A percentile compares a stretch with the other conserved stretches of the same genome.
phyloP scores from a whole-genome alignment of 2,888 invertebrate genomes.

The Hydrotaea diabolus region DNA sequence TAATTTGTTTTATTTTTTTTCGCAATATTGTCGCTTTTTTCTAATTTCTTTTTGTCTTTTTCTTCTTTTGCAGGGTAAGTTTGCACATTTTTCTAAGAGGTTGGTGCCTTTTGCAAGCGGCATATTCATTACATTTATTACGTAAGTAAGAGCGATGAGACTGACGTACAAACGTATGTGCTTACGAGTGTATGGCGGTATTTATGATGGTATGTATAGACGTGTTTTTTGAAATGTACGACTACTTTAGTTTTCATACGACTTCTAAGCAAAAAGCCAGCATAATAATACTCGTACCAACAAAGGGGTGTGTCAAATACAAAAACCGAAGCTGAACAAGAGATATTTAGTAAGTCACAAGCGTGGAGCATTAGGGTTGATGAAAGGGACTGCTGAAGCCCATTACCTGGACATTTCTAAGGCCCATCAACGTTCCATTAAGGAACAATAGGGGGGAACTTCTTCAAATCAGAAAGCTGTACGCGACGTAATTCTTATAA shows the following conservation, averaged over 20 bases:
- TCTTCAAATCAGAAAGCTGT: no score
- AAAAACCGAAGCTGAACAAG: not conserved
- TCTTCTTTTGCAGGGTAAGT: constrained; percentile 56
- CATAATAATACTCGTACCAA: constrained; percentile 3
- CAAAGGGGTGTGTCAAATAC: constrained; percentile 33
- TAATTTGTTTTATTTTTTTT: not conserved
- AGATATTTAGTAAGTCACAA: constrained; percentile 12
- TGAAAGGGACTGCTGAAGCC: no score
- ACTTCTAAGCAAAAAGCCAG: constrained; percentile 7
- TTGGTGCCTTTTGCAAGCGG: not conserved
- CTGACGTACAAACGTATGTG: not conserved
- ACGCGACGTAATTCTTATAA: no score
- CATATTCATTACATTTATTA: constrained; percentile 40
- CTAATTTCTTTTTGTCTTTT: constrained; percentile 5
- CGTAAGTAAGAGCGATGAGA: constrained; percentile 31
- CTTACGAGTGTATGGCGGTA: not conserved
- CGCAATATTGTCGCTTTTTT: not conserved
- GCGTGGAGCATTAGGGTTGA: no score
- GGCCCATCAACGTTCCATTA: no score
- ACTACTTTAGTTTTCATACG: not conserved
- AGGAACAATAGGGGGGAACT: no score
- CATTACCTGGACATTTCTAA: no score
- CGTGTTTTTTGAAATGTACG: not conserved
- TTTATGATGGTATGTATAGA: not conserved
- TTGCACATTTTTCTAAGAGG: constrained; percentile 8